Percentiles rank a stretch among this genome's conserved stretches.
Evolutionary conservation across 2,113 vertebrate genomes (phyloP).

Genomic region (Periophthalmodon schlosseri): DNA sequence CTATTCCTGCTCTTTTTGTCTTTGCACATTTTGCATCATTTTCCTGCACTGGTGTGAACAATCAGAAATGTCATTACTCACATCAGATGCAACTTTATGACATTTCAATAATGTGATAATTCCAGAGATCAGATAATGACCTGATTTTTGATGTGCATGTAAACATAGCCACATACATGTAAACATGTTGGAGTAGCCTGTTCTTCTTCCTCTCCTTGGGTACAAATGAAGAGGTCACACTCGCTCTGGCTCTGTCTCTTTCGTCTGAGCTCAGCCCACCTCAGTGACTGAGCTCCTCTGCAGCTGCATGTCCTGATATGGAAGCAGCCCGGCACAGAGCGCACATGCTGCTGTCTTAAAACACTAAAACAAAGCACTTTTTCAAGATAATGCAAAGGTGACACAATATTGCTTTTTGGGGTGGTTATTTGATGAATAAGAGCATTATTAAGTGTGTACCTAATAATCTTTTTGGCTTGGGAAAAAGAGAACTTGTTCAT

Average conservation of each 20-base stretch:
- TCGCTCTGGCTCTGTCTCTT: conserved; percentile 43
- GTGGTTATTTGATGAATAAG: neutral
- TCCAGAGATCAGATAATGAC: no score
- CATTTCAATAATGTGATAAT: no score
- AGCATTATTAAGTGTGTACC: no score
- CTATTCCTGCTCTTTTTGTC: no score
- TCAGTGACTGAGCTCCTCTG: conserved; percentile 32
- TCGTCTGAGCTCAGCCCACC: conserved; percentile 38
- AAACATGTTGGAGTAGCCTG: conserved; percentile 6
- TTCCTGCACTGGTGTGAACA: no score
- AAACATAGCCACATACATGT: neutral
- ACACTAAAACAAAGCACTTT: neutral
- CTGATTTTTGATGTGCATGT: no score
- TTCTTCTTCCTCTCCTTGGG: conserved; percentile 13
- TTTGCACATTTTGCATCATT: no score
- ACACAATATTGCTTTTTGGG: no score
- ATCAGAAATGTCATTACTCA: no score
- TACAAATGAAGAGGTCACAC: conserved; percentile 44
- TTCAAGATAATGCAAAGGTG: neutral
- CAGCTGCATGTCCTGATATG: conserved; percentile 61
- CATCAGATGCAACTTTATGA: no score
- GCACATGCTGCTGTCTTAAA: neutral
- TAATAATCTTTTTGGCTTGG: no score
- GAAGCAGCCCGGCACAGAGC: conserved; percentile 23
- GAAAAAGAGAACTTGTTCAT: no score